Evolutionary conservation across 2,888 invertebrate species (phyloP), one percentile per base, ranked within the genome.

Genomic region (Orchestes rusci): DNA sequence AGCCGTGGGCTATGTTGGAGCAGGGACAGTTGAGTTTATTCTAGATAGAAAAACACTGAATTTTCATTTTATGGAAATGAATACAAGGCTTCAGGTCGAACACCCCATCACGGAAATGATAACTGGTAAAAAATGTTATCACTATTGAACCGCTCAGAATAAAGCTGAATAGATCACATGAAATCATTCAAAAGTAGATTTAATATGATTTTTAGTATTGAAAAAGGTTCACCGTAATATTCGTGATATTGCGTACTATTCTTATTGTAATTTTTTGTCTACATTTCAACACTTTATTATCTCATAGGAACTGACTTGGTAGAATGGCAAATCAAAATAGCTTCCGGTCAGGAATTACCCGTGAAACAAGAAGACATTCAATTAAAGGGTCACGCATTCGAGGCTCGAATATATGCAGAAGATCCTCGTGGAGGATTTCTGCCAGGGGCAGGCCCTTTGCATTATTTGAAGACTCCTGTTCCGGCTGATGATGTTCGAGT

Each of bases 61-160:
- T 49, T 99, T 99, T 66, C 93, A 91, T 71, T 99, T 99, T 66
- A 99, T 99, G 99, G 99, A 99, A 75, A 99, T 99, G 99, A 99
- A 99, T 69, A 99, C 99, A 0, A 74, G 99, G 29, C 71, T 93
- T 19, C 92, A 93, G 68, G 93, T 95, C 0, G 95, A 96, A 64
- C 95, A 96, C 74, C 94, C 95, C 0, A 84, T 99, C 45, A 91
- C 95, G 0, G 99, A 99, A 72, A 95, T 95, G 83, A 90, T 99
- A 32, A 99, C 97, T 28, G 89, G 83, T 70, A 53, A 43, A 23
- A 23, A 5, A 5, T 23, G n/a, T n/a, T n/a, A n/a, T n/a, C n/a
- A n/a, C n/a, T n/a, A n/a, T n/a, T n/a, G n/a, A n/a, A n/a, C n/a
- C n/a, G n/a, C n/a, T n/a, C n/a, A n/a, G n/a, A n/a, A n/a, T n/a